A percentile compares a stretch with the other conserved stretches of the same genome.
Evolutionary conservation across 2,113 vertebrate species (phyloP).

Genomic region (Gnathochromis pfefferi): DNA sequence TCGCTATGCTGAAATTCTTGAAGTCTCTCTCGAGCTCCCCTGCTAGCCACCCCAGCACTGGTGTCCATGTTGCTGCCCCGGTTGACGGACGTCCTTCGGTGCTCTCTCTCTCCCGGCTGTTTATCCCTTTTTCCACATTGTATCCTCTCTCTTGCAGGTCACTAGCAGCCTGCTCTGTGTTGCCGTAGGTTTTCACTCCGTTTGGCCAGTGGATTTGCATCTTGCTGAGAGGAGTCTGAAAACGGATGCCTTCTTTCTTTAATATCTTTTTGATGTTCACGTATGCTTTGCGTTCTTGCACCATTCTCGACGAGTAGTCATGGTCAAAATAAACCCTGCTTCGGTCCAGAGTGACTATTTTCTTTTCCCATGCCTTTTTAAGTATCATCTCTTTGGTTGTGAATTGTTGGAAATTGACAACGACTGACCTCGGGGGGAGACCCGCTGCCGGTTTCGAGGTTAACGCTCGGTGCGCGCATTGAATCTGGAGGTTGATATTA

Average conservation of each 20-base stretch:
- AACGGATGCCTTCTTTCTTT: background rate
- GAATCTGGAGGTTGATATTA: background rate
- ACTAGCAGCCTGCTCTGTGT: background rate
- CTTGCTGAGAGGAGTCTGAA: background rate
- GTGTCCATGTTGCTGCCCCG: fast-evolving
- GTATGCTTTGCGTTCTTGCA: background rate
- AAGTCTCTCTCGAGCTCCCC: background rate
- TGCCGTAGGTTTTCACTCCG: fast-evolving
- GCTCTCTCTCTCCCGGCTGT: fast-evolving
- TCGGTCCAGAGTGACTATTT: background rate
- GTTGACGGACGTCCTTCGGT: fast-evolving
- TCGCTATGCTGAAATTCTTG: background rate
- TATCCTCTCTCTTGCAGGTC: background rate
- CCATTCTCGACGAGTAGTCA: background rate
- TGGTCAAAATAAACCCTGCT: background rate
- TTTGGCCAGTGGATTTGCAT: background rate
- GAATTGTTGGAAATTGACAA: background rate
- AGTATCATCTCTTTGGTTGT: background rate
- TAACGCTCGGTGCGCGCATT: fast-evolving
- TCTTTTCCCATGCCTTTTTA: background rate
- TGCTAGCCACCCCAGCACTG: background rate
- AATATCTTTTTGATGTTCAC: background rate
- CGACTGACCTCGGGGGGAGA: background rate
- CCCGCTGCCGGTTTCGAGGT: fast-evolving
- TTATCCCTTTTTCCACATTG: background rate